These are phyloP conservation scores for Pseudomyrmex gracilis DNA, from an alignment of 1,140 invertebrate species.

Conservation along the genomic window DNA sequence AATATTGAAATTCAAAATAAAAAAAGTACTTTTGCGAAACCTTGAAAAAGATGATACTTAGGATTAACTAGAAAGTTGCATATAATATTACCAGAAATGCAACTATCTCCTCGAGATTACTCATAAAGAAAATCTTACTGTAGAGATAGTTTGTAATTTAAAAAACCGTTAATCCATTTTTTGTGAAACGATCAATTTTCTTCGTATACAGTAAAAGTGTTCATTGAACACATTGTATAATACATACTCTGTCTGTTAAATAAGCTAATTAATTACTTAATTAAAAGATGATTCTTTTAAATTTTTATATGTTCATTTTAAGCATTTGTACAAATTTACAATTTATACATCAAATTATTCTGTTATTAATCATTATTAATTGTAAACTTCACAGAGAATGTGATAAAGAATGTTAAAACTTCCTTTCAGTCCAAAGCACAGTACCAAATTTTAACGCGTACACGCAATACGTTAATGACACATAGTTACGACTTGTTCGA, in stretches of 20 bases:
- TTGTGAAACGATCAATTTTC: conserved; percentile 1
- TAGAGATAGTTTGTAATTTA: conserved; percentile 41
- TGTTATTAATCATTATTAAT: conserved; percentile 10
- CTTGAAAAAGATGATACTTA: neutral
- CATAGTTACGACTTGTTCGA: neutral
- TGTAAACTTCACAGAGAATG: conserved; percentile 27
- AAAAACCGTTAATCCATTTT: neutral
- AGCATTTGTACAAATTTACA: neutral
- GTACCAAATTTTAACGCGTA: conserved; percentile 28
- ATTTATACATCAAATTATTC: neutral
- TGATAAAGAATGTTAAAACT: neutral
- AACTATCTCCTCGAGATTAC: neutral
- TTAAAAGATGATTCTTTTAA: neutral
- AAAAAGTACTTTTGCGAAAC: conserved; percentile 15
- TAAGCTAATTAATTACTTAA: conserved; percentile 17
- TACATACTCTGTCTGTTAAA: conserved; percentile 5
- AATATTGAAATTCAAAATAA: neutral
- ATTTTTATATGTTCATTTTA: conserved; percentile 29
- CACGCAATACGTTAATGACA: neutral
- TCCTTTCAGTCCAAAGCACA: conserved; percentile 12
- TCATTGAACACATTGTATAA: neutral
- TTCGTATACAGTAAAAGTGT: neutral
- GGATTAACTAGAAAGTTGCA: neutral
- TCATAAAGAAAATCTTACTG: conserved; percentile 6
- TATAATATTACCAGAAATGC: conserved; percentile 21